Conservation (phyloP, 2,113 vertebrate species). For the Urocolius indicus region DNA sequence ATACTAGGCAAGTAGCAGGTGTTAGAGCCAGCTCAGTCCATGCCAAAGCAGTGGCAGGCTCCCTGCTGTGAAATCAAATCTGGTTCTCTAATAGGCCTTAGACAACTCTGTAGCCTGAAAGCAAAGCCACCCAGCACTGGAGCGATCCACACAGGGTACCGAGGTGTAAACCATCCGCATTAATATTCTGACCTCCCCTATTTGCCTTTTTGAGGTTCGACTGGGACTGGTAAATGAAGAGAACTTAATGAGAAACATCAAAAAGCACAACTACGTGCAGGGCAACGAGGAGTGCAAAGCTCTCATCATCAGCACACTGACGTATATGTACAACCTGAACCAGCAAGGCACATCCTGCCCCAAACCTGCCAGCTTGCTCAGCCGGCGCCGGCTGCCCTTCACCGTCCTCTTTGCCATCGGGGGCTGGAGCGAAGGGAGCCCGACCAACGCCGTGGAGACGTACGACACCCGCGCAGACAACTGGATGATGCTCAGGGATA, state of each 20-base stretch:
- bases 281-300: conserved; percentile 77
- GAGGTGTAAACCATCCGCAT: accelerated
- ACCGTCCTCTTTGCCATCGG: conserved; percentile 82
- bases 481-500: conserved; percentile 79
- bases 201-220: conserved; percentile 72
- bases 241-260: conserved; percentile 83
- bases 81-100: not conserved
- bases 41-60: not conserved
- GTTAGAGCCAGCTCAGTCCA: not conserved
- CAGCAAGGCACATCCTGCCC: conserved; percentile 60
- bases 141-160: not conserved
- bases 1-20: accelerated
- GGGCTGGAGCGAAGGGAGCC: conserved; percentile 81
- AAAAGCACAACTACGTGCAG: conserved; percentile 77
- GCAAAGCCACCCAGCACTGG: not conserved
- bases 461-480: conserved; percentile 80
- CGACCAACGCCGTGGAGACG: conserved; percentile 79
- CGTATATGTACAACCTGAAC: conserved; percentile 78
- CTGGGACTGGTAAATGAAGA: conserved; percentile 77
- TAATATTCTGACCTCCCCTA: not conserved
- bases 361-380: conserved; percentile 67
- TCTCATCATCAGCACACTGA: conserved; percentile 75
- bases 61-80: not conserved
- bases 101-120: not conserved
- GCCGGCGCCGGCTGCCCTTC: conserved; percentile 81